Evolutionary conservation across 1,140 invertebrate species (phyloP), one percentile per base, ranked within the genome.

Genomic region (Temnothorax curvispinosus): DNA sequence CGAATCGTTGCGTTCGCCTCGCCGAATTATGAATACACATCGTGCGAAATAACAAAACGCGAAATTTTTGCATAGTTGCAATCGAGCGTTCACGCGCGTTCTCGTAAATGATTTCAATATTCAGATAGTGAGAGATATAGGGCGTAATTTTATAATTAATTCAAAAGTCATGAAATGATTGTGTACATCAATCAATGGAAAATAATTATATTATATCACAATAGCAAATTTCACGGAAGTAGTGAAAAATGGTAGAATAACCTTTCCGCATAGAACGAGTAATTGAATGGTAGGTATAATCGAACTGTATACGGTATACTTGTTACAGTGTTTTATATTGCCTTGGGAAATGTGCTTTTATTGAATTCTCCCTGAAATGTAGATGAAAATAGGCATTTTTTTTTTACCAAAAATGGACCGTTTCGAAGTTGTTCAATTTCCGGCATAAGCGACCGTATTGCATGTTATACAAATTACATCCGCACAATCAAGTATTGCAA

Each of bases 31-130:
- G 65, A 3, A 71, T 77, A 62, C 47, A 54, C 32, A 15, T 81
- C 18, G 35, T 21, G 4, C n/a, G 21, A 69, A 80, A 80, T 69
- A 80, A 80, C 35, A 80, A 80, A 80, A n/a, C n/a, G 13, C 18
- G 47, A 54, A 52, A 54, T 54, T 80, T 56, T 69, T 52, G 32
- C n/a, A 13, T n/a, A 13, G 21, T 65, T 0, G 38, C 21, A 60
- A 41, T 2, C 18, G 9, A 64, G 21, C n/a, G 11, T 62, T 41
- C 7, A n/a, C 5, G 41, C 58, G 18, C 18, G 58, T 8, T 3
- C 3, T 1, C 18, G 0, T 21, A 69, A 67, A 18, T 52, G 3
- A 41, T 41, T 27, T 64, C 32, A 52, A 41, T 67, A 54, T 80
- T 67, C 44, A n/a, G n/a, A 77, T 52, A 18, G 18, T 18, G 7